phyloP scores from a whole-genome alignment of 2,888 invertebrate genomes.

The Amblyteles armatorius region DNA sequence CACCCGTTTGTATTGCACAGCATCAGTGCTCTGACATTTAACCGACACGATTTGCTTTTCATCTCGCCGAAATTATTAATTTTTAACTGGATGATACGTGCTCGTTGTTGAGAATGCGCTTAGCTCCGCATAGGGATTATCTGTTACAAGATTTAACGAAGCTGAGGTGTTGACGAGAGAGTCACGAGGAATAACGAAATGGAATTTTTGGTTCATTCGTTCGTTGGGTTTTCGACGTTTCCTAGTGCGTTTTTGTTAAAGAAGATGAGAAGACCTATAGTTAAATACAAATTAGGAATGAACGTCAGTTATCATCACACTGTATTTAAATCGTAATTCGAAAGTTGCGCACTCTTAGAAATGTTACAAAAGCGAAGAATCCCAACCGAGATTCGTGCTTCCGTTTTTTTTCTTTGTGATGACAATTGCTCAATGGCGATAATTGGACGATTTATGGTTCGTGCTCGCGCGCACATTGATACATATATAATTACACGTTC shows the following conservation, averaged over 20 bases:
- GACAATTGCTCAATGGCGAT: constrained; percentile 6
- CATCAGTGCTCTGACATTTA: constrained; percentile 75
- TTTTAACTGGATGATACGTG: constrained; percentile 67
- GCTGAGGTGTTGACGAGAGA: not conserved
- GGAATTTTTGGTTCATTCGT: constrained; percentile 12
- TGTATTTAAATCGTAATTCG: not conserved
- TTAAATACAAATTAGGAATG: not conserved
- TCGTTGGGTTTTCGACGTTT: not conserved
- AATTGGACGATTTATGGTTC: constrained; percentile 33
- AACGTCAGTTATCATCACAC: not conserved
- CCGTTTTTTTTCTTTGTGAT: constrained; percentile 2
- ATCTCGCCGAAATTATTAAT: constrained; percentile 81
- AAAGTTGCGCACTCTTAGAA: not conserved
- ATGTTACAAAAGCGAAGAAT: not conserved
- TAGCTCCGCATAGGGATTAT: constrained; percentile 17
- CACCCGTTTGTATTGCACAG: constrained; percentile 10
- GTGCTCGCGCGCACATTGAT: not conserved
- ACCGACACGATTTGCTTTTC: constrained; percentile 74
- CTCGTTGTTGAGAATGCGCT: constrained; percentile 31
- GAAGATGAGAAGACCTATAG: not conserved
- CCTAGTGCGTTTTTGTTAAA: not conserved
- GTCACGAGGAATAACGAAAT: constrained; percentile 49
- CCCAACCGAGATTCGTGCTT: not conserved
- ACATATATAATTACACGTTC: constrained; percentile 17
- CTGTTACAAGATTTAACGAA: constrained; percentile 1